Evolutionary conservation across 1,140 invertebrate species (phyloP), one percentile per base, ranked within the genome.

Genomic region (Psilanteris sp.): DNA sequence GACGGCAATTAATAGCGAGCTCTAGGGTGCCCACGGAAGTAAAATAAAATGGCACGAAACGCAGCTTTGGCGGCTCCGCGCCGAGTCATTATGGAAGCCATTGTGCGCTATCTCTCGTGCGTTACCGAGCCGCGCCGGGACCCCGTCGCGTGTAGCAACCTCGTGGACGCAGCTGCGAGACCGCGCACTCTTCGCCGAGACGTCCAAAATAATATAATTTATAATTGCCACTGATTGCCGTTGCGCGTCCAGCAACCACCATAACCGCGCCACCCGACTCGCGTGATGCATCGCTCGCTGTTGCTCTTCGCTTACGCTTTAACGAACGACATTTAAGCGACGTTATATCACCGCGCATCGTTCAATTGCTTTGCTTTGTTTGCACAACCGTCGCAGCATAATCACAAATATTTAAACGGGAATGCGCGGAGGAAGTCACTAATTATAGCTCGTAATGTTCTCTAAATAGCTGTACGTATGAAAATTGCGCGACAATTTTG

Each of bases 1-100:
- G 83, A 79, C 82, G 83, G 82, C 83, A 86, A 87, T 87, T 86
- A 86, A 87, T 87, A 83, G 84, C 80, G 78, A 83, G 74, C 85
- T 81, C 82, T 85, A 78, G 83, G 83, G 80, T 84, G 81, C 83
- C 83, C 72, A 75, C 82, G 84, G 83, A 86, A 85, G 83, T 86
- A 81, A 86, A 86, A 85, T 85, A 84, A 86, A 86, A 79, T 78
- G 79, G 77, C 79, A 85, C 77, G 81, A 85, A 81, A 73, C 72
- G 77, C 55, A 67, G 76, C 81, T 85, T 82, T 81, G 82, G 82
- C 84, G 83, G 84, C 83, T 80, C 79, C 71, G 48, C 73, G 79
- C 39, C 80, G 84, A 83, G 83, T 83, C 83, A 85, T 84, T 85
- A 84, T 34, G 71, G 74, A 64, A 50, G 62, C 72, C 78, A 84